Evolutionary conservation across 2,797 vertebrate species (phyloP), one percentile per base, ranked within the genome.

Genomic region (Brachyrhaphis roseni): DNA sequence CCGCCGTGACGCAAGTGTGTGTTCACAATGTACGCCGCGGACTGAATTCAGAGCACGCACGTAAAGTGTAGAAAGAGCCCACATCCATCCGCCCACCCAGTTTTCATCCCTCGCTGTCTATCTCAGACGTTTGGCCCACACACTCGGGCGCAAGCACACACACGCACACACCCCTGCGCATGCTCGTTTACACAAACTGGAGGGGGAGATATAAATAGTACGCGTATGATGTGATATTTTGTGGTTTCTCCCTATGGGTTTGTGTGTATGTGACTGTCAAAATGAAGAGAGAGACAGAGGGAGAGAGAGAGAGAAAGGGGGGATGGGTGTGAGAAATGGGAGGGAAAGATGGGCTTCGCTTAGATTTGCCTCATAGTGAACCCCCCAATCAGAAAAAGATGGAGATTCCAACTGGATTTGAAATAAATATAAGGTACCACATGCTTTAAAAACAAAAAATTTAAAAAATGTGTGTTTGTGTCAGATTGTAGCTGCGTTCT

Each of bases 121-220:
- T 91, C 78, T 86, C 80, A 79, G 83, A 82, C 85, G 77, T 78
- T 78, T 77, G 79, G 79, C 88, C 77, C 90, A 89, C 92, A 90
- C 89, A 88, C 85, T 79, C 12, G 66, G 36, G 68, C 7, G 12
- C 72, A 64, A 16, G 7, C 78, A 31, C 13, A 1, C 45, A 88
- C 84, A 12, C 72, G 68, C 77, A 46, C 72, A 13, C 43, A 34
- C 75, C 39, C 59, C 62, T 28, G 39, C 81, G 74, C 89, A 84
- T 88, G 84, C 84, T 83, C 88, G 84, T 90, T 91, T 91, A 90
- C 88, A 92, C 90, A 90, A 91, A 91, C 90, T 89, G 85, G 89
- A 90, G 86, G 77, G 89, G 91, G 89, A 89, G 89, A 93, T 95
- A 95, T 95, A 95, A 96, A 95, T 95, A 96, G 95, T 93, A 83